Evolutionary conservation across 1,140 invertebrate species (phyloP).

Genomic region (Branchinecta lindahli): DNA sequence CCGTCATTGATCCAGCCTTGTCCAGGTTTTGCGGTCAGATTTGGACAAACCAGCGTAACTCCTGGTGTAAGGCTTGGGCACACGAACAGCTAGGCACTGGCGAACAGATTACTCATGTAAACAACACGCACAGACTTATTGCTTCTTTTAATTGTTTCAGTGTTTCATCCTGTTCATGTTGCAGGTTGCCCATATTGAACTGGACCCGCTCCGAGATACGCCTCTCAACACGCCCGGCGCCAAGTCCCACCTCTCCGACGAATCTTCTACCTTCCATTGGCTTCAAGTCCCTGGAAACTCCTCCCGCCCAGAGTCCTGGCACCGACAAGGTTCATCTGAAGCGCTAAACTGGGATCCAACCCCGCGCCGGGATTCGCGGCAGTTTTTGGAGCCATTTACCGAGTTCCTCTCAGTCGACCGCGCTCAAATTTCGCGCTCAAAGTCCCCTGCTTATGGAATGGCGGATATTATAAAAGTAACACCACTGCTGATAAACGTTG

Average conservation of each 20-base stretch:
- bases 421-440: not conserved
- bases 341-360: not conserved
- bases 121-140: too few species aligned
- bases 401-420: not conserved
- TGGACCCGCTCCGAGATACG: not conserved
- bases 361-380: not conserved
- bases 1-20: too few species aligned
- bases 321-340: not conserved
- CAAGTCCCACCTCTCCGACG: not conserved
- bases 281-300: not conserved
- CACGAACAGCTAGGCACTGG: too few species aligned
- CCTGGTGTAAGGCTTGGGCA: too few species aligned
- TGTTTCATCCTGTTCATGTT: not conserved
- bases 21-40: too few species aligned
- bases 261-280: not conserved
- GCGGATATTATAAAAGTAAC: conserved; percentile 1
- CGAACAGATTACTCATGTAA: too few species aligned
- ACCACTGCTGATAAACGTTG: not conserved
- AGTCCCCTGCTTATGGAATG: not conserved
- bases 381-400: conserved; percentile 3
- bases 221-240: not conserved
- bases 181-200: not conserved
- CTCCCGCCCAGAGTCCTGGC: not conserved
- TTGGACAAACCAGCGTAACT: too few species aligned
- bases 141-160: not conserved